These are phyloP conservation scores for Morone chrysops DNA, from an alignment of 2,113 vertebrate species.

Conservation along the genomic window DNA sequence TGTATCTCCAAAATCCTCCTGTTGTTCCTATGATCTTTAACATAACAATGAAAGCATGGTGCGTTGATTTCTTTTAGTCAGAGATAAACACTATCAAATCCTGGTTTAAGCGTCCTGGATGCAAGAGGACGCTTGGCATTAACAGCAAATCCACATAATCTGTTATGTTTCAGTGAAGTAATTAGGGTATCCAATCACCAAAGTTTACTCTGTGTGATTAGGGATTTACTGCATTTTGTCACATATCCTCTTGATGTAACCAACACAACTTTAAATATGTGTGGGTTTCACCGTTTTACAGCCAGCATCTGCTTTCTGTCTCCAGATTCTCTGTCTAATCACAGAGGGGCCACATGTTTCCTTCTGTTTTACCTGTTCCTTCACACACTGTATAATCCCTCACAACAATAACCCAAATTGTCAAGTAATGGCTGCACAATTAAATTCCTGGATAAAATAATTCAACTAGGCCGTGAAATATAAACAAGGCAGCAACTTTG, in stretches of 20 bases:
- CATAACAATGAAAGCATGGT: neutral
- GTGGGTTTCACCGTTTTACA: neutral
- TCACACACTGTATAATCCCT: conserved; percentile 15
- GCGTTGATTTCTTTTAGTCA: conserved; percentile 11
- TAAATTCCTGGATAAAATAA: conserved; percentile 26
- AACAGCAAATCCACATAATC: conserved; percentile 50
- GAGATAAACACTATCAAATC: conserved; percentile 43
- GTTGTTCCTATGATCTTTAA: conserved; percentile 32
- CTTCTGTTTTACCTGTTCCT: neutral
- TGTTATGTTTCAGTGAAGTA: conserved; percentile 40
- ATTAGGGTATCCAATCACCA: conserved; percentile 31
- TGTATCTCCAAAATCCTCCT: neutral
- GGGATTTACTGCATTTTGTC: conserved; percentile 33
- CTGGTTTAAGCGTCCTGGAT: conserved; percentile 19
- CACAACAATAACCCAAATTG: neutral
- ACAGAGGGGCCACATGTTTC: neutral
- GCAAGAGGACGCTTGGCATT: conserved; percentile 12
- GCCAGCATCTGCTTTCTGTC: neutral
- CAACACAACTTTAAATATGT: neutral
- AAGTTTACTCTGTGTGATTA: conserved; percentile 22
- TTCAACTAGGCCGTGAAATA: conserved; percentile 22
- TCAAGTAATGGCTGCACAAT: conserved; percentile 1
- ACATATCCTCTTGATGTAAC: conserved; percentile 19
- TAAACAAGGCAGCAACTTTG: conserved; percentile 36
- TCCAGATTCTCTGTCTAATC: conserved; percentile 5